Evolutionary conservation across 2,888 invertebrate species (phyloP), one percentile per base, ranked within the genome.

Genomic region (Drosophila mimica): DNA sequence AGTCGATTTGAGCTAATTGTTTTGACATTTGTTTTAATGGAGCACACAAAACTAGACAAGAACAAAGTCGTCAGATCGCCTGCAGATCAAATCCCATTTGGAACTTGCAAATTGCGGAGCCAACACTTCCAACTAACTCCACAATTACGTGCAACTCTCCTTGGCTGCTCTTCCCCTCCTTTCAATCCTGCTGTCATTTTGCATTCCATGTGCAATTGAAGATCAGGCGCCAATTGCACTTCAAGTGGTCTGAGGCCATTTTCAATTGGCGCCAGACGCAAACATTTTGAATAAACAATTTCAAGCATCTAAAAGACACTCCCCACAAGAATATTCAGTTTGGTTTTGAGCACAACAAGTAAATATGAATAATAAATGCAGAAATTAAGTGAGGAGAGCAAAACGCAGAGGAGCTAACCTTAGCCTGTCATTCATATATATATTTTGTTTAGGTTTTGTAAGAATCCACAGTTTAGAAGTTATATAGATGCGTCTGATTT

Each of bases 1-100:
- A 70, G 66, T 84, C 77, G 71, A 79, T 83, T 80, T 84, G 64
- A 76, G 70, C 78, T 78, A 83, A 85, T 87, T 85, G 82, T 70
- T 81, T 63, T 77, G 83, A 81, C 88, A 82, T 63, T 46, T 46
- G 71, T 53, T 62, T 64, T 28, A 20, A 13, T 57, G 28, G 25
- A 20, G 20, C 11, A 46, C 30, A 20, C 49, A 30, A 31, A 33
- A 69, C 30, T 33, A 36, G 46, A 46, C 46, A 46, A 25, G 36
- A 43, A 56, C 28, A 49, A 40, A 66, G 61, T 58, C 53, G 34
- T 51, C 43, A 61, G 54, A 66, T 66, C 43, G 60, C 60, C 57
- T 60, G 13, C 30, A 79, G 66, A 68, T 76, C 68, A 46, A 62
- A 48, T 67, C 59, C 62, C 60, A 70, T 70, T 76, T 75, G n/a